Evolutionary conservation across 2,888 invertebrate species (phyloP).

Genomic region (Pseudoips prasinana): DNA sequence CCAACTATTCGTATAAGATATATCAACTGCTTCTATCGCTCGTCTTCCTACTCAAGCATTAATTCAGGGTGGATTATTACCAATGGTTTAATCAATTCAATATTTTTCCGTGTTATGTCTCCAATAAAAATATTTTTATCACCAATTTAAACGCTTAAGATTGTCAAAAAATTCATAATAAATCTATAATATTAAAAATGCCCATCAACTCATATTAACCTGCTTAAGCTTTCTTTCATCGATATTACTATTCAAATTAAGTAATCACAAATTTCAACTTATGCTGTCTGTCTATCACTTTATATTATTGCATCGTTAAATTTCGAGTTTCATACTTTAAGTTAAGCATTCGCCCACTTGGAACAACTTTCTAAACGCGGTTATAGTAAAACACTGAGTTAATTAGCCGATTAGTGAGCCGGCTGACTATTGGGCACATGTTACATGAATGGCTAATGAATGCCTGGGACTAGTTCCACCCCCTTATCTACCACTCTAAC

Average conservation of each 20-base stretch:
- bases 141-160: slow-evolving; percentile 7
- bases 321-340: slow-evolving; percentile 27
- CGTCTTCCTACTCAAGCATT: no score
- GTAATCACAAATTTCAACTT: slow-evolving; percentile 21
- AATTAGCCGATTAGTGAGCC: slow-evolving; percentile 33
- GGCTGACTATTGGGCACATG: slow-evolving; percentile 23
- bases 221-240: slow-evolving; percentile 13
- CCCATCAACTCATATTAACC: no score
- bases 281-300: slow-evolving; percentile 22
- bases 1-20: no score
- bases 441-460: slow-evolving; percentile 13
- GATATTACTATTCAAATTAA: slow-evolving; percentile 28
- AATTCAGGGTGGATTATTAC: no score
- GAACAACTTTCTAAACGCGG: slow-evolving; percentile 36
- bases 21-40: no score
- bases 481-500: no score
- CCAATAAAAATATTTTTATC: background rate
- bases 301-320: slow-evolving; percentile 30
- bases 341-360: slow-evolving; percentile 28
- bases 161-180: slow-evolving; percentile 2
- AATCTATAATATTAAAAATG: no score
- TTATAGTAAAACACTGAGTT: slow-evolving; percentile 29
- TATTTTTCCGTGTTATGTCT: no score
- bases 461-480: no score
- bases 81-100: no score